Evolutionary conservation across 2,888 invertebrate genomes (phyloP), one percentile per base, ranked within the genome.

Genomic region (Ophioninae sp.): DNA sequence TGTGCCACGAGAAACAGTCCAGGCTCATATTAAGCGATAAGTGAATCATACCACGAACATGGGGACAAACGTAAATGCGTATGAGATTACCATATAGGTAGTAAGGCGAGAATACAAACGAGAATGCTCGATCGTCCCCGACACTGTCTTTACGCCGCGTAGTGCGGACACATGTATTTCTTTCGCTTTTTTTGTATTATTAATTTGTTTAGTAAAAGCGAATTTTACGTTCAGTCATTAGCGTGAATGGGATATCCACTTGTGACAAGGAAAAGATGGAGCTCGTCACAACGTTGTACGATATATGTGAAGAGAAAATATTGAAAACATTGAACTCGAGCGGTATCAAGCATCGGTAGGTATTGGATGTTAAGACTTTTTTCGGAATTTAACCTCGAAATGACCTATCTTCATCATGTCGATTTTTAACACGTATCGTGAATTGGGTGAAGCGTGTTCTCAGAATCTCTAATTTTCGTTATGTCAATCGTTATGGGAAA

Each of bases 291-390:
- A 73, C 80, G 57, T 79, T 75, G n/a, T 89, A 90, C 75, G 78
- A 81, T 62, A 72, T 78, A 83, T 79, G 88, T 37, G 91, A 91
- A 64, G 75, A 87, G 59, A 89, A 84, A 77, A 89, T 92, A 84
- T 83, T 91, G 50, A 84, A 81, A 57, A 90, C 86, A 64, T 81
- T 92, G 68, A 85, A 88, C 62, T 84, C 80, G 56, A 91, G 88
- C 72, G 88, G 86, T 17, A 87, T 92, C 82, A 85, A 86, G 82
- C 90, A 90, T 85, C 89, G 92, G 92, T 92, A 87, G 72, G 88
- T 56, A 85, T 79, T 78, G 39, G 8, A 57, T 62, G 44, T 50
- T 59, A 67, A 1, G 44, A 17, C 13, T 50, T 50, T 50, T 50
- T 50, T 10, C 6, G 5, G 13, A 50, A 17, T 59, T 74, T 90